Conservation (phyloP, 2,888 invertebrate genomes). For the Hyles lineata region DNA sequence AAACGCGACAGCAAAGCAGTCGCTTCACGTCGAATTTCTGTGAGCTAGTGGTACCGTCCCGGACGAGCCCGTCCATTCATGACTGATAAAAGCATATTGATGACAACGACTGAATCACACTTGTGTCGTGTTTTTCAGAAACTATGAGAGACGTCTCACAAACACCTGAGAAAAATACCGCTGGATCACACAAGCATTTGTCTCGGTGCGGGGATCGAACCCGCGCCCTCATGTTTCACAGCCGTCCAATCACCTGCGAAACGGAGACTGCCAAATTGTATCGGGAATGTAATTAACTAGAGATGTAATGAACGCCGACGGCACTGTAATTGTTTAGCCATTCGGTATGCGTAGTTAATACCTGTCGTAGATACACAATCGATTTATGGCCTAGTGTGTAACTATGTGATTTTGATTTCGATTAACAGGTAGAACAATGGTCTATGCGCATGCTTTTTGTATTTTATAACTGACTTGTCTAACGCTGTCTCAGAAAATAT, state of each 20-base stretch:
- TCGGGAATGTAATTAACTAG: slow-evolving; percentile 4
- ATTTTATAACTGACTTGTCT: too few relatives aligned
- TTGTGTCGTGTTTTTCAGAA: not conserved
- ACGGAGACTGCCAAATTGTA: not conserved
- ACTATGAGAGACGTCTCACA: not conserved
- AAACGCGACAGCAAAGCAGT: too few relatives aligned
- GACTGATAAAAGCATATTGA: too few relatives aligned
- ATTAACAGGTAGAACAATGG: too few relatives aligned
- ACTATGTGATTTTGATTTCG: too few relatives aligned
- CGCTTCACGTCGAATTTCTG: too few relatives aligned
- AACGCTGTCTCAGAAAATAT: too few relatives aligned
- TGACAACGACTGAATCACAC: not conserved
- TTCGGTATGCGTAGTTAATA: not conserved
- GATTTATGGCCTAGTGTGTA: too few relatives aligned
- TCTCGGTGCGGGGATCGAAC: not conserved
- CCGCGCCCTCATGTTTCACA: not conserved
- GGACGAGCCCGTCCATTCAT: too few relatives aligned
- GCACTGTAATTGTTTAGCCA: not conserved
- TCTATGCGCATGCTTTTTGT: too few relatives aligned
- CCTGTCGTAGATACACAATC: too few relatives aligned
- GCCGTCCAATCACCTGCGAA: not conserved
- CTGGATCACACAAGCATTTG: not conserved
- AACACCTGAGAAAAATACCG: not conserved
- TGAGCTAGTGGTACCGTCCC: too few relatives aligned
- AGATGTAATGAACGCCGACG: not conserved